These are phyloP conservation scores for Caenorhabditis sp. DNA, from an alignment of 2,888 invertebrate genomes.

Conservation along the genomic window DNA sequence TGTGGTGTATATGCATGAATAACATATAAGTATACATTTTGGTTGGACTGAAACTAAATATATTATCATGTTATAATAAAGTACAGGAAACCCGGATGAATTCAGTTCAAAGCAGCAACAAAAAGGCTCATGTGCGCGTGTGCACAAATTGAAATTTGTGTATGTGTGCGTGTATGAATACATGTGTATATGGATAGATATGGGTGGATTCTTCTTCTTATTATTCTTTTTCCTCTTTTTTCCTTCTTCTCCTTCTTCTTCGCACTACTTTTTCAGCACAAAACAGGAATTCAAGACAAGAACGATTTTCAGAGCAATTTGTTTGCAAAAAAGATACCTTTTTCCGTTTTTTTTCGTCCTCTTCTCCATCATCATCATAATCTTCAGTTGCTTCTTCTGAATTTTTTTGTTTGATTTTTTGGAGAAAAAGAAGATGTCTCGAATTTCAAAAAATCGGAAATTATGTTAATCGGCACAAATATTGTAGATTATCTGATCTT, in stretches of 20 bases:
- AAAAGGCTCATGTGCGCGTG: slow-evolving; percentile 1
- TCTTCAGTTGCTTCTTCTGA: background rate
- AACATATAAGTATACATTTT: no score
- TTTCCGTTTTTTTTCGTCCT: background rate
- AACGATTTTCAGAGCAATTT: background rate
- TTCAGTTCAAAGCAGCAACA: background rate
- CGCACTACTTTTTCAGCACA: background rate
- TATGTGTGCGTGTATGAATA: background rate
- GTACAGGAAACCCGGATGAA: background rate
- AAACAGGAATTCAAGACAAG: background rate
- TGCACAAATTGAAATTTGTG: slow-evolving; percentile 1
- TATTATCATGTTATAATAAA: no score
- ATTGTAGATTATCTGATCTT: no score
- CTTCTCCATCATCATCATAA: background rate
- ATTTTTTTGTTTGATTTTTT: background rate
- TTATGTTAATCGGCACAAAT: background rate
- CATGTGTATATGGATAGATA: background rate
- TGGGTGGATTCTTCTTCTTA: background rate
- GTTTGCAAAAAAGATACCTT: background rate
- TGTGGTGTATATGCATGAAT: no score
- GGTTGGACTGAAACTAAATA: no score
- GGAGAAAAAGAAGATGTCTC: background rate
- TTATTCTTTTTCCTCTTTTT: no score
- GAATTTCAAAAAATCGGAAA: background rate
- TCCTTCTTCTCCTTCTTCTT: slow-evolving; percentile 16